Conservation (phyloP, 2,888 invertebrate species). For the Drosophila anomelani region DNA sequence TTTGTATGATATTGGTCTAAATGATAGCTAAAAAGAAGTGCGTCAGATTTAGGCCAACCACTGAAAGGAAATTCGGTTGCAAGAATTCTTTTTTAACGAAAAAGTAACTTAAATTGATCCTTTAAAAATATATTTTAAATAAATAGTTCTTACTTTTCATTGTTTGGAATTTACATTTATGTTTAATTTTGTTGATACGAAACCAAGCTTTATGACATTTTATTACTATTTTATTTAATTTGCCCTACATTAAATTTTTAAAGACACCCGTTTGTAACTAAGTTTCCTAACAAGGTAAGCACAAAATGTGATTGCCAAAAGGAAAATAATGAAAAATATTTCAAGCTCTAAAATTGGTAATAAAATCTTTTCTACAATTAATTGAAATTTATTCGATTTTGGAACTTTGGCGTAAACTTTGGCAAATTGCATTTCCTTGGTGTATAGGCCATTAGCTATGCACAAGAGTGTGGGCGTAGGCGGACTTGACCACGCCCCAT, state of each 20-base stretch:
- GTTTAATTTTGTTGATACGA: too few relatives aligned
- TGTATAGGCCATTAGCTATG: constrained; percentile 67
- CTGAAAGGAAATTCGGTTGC: neutral
- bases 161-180: neutral
- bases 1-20: neutral
- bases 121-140: neutral
- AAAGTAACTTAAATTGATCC: neutral
- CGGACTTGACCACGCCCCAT: constrained; percentile 9
- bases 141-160: too few relatives aligned
- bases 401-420: constrained; percentile 47
- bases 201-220: neutral
- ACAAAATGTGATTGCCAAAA: neutral
- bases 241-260: neutral
- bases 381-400: constrained; percentile 29
- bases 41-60: neutral
- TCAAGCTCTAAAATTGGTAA: constrained; percentile 26
- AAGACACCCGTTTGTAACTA: neutral
- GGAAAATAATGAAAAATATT: neutral
- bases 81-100: neutral
- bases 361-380: constrained; percentile 48
- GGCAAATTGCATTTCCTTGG: constrained; percentile 56
- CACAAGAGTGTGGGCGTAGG: constrained; percentile 49
- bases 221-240: too few relatives aligned
- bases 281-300: neutral
- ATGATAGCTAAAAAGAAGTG: constrained; percentile 1